Evolutionary conservation across 2,888 invertebrate species (phyloP).

Genomic region (Aleiodes testaceus): DNA sequence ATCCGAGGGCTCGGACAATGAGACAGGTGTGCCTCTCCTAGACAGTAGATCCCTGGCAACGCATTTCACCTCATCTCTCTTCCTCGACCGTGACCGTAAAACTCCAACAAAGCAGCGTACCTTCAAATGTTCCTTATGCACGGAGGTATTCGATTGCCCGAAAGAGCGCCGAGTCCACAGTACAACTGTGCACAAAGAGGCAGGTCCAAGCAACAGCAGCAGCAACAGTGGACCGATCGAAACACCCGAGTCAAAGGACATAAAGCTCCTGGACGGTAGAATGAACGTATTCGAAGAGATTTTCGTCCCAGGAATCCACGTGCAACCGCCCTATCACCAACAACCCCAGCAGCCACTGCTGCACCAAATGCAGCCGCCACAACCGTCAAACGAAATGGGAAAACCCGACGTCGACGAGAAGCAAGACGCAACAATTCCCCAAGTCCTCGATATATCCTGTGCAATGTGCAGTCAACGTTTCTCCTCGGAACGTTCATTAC

Average conservation of each 20-base stretch:
- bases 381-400: slow-evolving; percentile 57
- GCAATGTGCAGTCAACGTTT: slow-evolving; percentile 67
- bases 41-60: slow-evolving; percentile 71
- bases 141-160: slow-evolving; percentile 76
- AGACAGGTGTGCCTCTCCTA: slow-evolving; percentile 65
- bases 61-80: slow-evolving; percentile 70
- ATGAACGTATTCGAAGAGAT: slow-evolving; percentile 70
- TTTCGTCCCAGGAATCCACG: slow-evolving; percentile 66
- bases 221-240: slow-evolving; percentile 60
- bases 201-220: slow-evolving; percentile 66
- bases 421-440: slow-evolving; percentile 60
- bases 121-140: slow-evolving; percentile 78
- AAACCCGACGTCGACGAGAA: slow-evolving; percentile 64
- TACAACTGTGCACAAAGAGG: slow-evolving; percentile 75
- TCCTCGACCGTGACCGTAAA: slow-evolving; percentile 70
- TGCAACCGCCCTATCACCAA: slow-evolving; percentile 60
- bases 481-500: slow-evolving; percentile 65
- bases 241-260: slow-evolving; percentile 66
- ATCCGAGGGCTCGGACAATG: slow-evolving; percentile 80
- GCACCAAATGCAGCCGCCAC: slow-evolving; percentile 69
- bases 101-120: slow-evolving; percentile 70
- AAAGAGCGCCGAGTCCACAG: slow-evolving; percentile 80
- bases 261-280: slow-evolving; percentile 68
- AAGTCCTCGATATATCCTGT: slow-evolving; percentile 65
- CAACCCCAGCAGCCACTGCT: slow-evolving; percentile 65